Conservation (phyloP, 2,888 invertebrate species). For the Hetaerina titia region DNA sequence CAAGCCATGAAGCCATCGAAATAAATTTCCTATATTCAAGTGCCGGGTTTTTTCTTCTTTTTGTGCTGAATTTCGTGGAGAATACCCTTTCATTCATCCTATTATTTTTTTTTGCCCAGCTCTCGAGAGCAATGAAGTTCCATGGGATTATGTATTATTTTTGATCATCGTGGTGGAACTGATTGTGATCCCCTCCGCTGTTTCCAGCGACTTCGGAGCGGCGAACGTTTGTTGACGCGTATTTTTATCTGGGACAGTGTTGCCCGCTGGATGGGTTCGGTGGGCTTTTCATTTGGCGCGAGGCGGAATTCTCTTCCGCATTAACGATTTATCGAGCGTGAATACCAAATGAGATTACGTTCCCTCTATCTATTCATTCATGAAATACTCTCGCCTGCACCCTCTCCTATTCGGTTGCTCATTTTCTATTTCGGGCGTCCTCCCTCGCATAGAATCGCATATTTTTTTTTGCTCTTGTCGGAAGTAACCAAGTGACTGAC, state of each 20-base stretch:
- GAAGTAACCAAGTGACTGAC: not conserved
- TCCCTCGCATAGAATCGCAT: not conserved
- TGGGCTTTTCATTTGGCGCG: not conserved
- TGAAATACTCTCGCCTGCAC: not conserved
- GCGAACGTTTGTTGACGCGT: not conserved
- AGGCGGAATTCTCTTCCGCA: not conserved
- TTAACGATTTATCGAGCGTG: conserved; percentile 39
- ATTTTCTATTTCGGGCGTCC: not conserved
- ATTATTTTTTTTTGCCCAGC: no score
- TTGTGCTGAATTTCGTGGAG: not conserved
- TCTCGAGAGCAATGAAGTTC: not conserved
- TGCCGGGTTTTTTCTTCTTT: not conserved
- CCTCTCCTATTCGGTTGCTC: not conserved
- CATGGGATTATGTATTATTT: not conserved
- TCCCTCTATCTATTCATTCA: not conserved
- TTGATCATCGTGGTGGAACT: not conserved
- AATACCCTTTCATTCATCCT: no score
- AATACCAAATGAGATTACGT: conserved; percentile 30
- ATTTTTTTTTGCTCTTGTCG: not conserved
- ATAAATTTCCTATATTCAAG: not conserved
- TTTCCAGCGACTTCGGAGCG: not conserved
- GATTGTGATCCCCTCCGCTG: not conserved
- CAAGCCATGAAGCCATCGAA: no score
- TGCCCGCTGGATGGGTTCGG: not conserved
- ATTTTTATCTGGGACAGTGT: conserved; percentile 3